Evolutionary conservation across 1,140 invertebrate genomes (phyloP).

Genomic region (Thaumetopoea pityocampa): DNA sequence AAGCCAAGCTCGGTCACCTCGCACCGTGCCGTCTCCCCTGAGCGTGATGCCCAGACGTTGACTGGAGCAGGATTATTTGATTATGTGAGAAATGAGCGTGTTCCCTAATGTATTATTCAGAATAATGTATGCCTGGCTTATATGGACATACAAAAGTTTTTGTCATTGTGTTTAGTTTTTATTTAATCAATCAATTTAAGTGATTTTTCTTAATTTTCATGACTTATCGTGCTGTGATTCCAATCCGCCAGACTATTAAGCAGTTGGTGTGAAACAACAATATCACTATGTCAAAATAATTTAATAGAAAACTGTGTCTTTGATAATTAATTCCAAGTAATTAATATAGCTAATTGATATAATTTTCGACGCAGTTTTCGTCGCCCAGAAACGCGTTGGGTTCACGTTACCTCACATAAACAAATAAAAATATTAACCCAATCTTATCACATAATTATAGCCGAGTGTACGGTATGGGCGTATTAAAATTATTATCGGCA

Average conservation of each 20-base stretch:
- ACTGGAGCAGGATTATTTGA: constrained; percentile 38
- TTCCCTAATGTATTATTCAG: constrained; percentile 18
- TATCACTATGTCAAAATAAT: no score
- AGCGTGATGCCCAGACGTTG: constrained; percentile 25
- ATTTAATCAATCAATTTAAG: no score
- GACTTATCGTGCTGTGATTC: no score
- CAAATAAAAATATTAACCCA: constrained; percentile 36
- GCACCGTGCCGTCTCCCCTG: constrained; percentile 24
- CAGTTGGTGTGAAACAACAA: no score
- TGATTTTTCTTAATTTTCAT: no score
- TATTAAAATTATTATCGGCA: constrained; percentile 43
- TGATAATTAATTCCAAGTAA: no score
- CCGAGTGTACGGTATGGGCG: constrained; percentile 29
- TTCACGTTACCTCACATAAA: constrained; percentile 9
- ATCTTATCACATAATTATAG: constrained; percentile 42
- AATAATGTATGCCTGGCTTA: background rate
- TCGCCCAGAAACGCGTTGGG: constrained; percentile 5
- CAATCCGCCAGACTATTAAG: no score
- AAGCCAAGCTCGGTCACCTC: constrained; percentile 34
- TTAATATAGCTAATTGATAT: constrained; percentile 1
- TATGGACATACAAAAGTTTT: no score
- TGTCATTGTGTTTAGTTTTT: no score
- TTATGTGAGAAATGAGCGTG: constrained; percentile 45
- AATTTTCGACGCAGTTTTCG: background rate
- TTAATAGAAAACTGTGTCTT: no score